Base-by-base conservation (phyloP, 2,888 invertebrate species). In the Morpho helenor region DNA sequence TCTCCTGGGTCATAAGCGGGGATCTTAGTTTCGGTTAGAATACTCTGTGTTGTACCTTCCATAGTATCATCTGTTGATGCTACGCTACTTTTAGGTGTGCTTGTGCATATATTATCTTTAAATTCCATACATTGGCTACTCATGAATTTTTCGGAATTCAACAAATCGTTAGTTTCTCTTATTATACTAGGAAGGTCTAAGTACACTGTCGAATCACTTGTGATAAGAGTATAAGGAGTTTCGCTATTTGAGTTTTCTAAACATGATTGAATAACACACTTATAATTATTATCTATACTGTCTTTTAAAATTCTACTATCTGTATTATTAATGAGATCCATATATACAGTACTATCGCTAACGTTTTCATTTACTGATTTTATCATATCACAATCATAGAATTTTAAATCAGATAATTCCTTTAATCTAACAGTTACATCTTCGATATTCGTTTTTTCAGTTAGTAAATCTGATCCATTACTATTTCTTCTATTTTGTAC, bases 131-230 rank as follows among this genome's bases (percentile, higher is more conserved):
- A 66, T 55, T 74, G 66, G 59, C 71, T 73, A 63, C 70, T 77
- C 9, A 75, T 61, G 45, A 70, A 61, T 70, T 72, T 84, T 70
- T 90, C 89, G 49, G 74, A 74, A 57, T 84, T 75, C 60, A 87
- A 71, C 66, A 87, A 85, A 55, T 71, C 71, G 66, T 79, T 70
- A 0, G 81, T 79, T 54, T 79, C 76, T 57, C 80, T 80, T 50
- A 78, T 73, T 50, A 77, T 72, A 67, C 79, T 82, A 45, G 90
- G 90, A 63, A 87, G 74, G 72, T 90, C 88, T 77, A 90, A 77
- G 66, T 90, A 89, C 49, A 77, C 73, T 0, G 89, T 89, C 41
- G 89, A 88, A 63, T 89, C 87, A 66, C 82, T 78, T 63, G 73
- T 77, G 8, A 73, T 59, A 23, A 80, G 61, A 55, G 69, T 69